Base-by-base conservation (phyloP, 2,113 vertebrate species). In the Rhynchomys soricoides region DNA sequence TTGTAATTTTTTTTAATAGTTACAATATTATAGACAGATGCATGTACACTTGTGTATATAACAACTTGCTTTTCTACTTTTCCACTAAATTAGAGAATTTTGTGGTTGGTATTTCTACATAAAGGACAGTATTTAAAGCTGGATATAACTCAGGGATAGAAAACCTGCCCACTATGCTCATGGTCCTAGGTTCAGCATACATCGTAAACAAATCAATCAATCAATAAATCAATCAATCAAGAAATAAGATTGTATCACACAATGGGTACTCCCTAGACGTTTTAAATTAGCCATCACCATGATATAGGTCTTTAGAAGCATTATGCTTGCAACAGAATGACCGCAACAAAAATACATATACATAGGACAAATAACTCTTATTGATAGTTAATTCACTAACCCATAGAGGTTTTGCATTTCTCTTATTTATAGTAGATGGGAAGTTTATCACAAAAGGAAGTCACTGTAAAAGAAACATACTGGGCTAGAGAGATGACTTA, bases 341-440 rank as follows among this genome's bases (percentile, higher is more conserved):
- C 24, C 26, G 29, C 62, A 64, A 64, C 22, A 64, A 64, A 10
- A 64, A 62, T 24, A 24, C 22, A 24, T 62, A 62, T 62, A 50
- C 43, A 59, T 48, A 16, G 0, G 13, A 22, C 19, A 43, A 37
- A 6, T 1, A 31, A 52, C 40, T 0, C 12, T 82, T 37, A 15
- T 86, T 93, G 24, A 24, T 45, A 45, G 43, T 5, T 85, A 89
- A 7, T 29, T 31, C 2, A 85, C 5, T 5, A 45, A 17, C 29
- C 0, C 12, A 24, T 48, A 86, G 24, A 4, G 86, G 26, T 86
- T 92, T 15, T 40, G 1, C 70, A 64, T 5, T 81, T 86, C 6
- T 82, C 5, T 71, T 81, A 34, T 52, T 34, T 34, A 19, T 77
- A 29, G 31, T 86, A n/a, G 45, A 73, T 66, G 2, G 75, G 0